Percentiles rank a stretch among this genome's conserved stretches.
Conservation (phyloP, 2,888 invertebrate genomes). For the Yponomeuta malinellus region DNA sequence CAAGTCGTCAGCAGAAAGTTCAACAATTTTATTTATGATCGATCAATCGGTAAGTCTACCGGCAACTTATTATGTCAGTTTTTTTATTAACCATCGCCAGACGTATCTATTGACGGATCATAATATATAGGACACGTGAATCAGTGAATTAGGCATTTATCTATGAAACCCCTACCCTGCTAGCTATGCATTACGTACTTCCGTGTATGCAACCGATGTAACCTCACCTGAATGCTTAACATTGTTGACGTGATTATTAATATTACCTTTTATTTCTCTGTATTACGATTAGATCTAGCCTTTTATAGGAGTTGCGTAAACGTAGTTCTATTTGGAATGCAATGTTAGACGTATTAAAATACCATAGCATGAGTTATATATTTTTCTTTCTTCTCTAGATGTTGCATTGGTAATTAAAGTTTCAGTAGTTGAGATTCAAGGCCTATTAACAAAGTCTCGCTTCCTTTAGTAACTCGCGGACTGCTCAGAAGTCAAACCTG, state of each 20-base stretch:
- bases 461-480: not conserved
- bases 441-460: constrained; percentile 14
- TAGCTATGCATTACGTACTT: constrained; percentile 7
- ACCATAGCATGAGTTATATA: constrained; percentile 2
- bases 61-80: too few relatives aligned
- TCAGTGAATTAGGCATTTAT: not conserved
- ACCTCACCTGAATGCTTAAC: not conserved
- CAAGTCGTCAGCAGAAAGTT: too few relatives aligned
- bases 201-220: not conserved
- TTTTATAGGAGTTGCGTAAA: constrained; percentile 6
- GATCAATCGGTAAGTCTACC: too few relatives aligned
- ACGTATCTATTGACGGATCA: too few relatives aligned
- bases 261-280: constrained; percentile 4
- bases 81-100: too few relatives aligned
- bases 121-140: too few relatives aligned
- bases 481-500: not conserved
- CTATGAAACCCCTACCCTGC: not conserved
- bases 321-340: constrained; percentile 11
- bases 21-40: too few relatives aligned
- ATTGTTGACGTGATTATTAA: not conserved
- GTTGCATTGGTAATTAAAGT: constrained; percentile 6
- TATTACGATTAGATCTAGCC: not conserved
- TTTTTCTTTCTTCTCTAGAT: constrained; percentile 4
- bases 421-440: constrained; percentile 12
- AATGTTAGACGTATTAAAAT: not conserved